Percentiles rank a stretch among this genome's conserved stretches.
These are phyloP conservation scores for Platalea minor DNA, from an alignment of 2,797 vertebrate genomes.

Conservation along the genomic window DNA sequence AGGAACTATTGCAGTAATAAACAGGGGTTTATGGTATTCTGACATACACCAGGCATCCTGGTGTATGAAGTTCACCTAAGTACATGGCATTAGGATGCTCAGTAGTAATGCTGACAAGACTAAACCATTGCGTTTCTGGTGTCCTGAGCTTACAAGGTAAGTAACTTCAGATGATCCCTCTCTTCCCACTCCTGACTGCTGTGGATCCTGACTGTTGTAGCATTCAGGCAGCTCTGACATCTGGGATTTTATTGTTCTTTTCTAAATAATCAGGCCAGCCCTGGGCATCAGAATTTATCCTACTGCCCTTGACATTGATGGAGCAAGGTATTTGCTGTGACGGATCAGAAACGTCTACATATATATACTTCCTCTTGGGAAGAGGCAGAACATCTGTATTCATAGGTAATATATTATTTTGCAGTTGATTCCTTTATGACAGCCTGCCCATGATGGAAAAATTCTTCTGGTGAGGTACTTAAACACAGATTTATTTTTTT, in stretches of 20 bases:
- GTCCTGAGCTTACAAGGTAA: background rate
- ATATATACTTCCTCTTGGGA: background rate
- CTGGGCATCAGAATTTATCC: background rate
- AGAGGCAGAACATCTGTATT: background rate
- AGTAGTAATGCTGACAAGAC: background rate
- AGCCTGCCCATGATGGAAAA: background rate
- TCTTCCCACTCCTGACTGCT: background rate
- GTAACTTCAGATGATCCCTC: background rate
- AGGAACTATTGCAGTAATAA: background rate
- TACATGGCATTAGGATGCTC: background rate
- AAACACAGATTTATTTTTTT: background rate
- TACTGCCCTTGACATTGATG: background rate
- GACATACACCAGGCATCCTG: background rate
- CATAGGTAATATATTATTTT: background rate
- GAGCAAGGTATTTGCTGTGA: background rate
- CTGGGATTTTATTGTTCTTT: background rate
- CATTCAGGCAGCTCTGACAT: background rate
- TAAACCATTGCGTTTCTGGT: background rate
- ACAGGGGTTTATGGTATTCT: background rate
- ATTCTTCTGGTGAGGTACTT: background rate
- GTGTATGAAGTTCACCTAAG: background rate
- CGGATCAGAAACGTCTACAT: background rate
- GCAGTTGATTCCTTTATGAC: background rate
- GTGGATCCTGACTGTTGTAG: background rate
- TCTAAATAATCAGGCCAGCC: background rate